Base-by-base conservation (phyloP, 2,888 invertebrate species). In the Amphipoea oculea region DNA sequence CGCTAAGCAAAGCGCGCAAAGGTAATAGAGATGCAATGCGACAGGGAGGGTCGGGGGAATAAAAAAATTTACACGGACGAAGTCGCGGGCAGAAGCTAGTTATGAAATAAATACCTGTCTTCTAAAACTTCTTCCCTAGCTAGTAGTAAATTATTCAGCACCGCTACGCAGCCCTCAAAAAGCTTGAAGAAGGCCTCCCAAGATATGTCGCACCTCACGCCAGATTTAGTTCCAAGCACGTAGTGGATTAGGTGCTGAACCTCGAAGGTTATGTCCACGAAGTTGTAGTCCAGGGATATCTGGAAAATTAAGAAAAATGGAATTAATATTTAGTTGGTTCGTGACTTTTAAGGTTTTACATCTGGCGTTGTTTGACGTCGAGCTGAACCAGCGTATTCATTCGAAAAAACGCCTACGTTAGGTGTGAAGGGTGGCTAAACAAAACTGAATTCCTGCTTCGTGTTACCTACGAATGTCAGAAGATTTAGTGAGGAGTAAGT, bases 81-180 rank as follows among this genome's bases (percentile, higher is more conserved):
- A 51, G 51, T 51, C 51, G 17, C 17, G 20, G 51, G 20, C 20
- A 17, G 51, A 20, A 51, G 51, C 51, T 51, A 20, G 51, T 20
- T 51, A 51, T 51, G 57, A 57, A 57, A 57, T 57, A 23, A 57
- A 23, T 57, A 57, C 97, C 97, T 95, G 85, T 97, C 97, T 91
- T 97, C 97, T 51, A 97, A 90, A 71, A 97, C 90, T 82, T 97
- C 96, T 72, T 96, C 95, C 73, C 97, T 93, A 0, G 95, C 93
- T 36, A 96, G 76, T 3, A 97, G 87, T 51, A 97, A 86, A 76
- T 92, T 93, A 79, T 97, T 97, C 79, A 97, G 82, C 2, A 96
- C 90, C 0, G 88, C 82, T 17, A 95, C 83, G 75, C 92, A 93
- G 0, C 94, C 94, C 48, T 95, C 95, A 45, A 90, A 95, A 9